These are phyloP conservation scores for Parapsyche elsis DNA, from an alignment of 1,140 invertebrate species.

Conservation along the genomic window DNA sequence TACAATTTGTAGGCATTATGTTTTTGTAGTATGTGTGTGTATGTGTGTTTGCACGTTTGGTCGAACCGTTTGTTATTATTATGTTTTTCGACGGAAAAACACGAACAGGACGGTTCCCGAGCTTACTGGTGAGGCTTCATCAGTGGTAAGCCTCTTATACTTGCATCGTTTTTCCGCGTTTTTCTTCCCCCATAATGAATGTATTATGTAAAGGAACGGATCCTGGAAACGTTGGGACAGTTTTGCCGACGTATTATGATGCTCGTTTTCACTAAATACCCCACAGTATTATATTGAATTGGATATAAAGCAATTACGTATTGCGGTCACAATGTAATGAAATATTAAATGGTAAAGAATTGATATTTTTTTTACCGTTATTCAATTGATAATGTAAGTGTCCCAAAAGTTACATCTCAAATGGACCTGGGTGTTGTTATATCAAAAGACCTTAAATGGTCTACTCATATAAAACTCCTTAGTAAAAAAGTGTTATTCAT, in stretches of 20 bases:
- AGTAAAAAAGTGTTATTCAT: no score
- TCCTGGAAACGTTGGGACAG: neutral
- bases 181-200: constrained; percentile 19
- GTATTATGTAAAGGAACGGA: constrained; percentile 28
- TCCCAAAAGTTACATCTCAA: no score
- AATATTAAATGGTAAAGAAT: no score
- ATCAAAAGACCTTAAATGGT: no score
- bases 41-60: neutral
- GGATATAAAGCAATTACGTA: no score
- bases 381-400: no score
- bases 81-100: constrained; percentile 9
- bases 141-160: constrained; percentile 29
- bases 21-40: neutral
- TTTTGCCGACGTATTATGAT: neutral
- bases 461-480: no score
- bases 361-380: no score
- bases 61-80: constrained; percentile 2
- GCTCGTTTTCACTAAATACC: no score
- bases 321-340: no score
- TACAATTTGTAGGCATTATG: neutral
- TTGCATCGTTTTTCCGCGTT: constrained; percentile 31
- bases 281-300: no score
- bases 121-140: constrained; percentile 25
- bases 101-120: neutral
- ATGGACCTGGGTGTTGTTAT: no score